Base-by-base conservation (phyloP, 1,140 invertebrate genomes). In the Lutraria rhynchaena region DNA sequence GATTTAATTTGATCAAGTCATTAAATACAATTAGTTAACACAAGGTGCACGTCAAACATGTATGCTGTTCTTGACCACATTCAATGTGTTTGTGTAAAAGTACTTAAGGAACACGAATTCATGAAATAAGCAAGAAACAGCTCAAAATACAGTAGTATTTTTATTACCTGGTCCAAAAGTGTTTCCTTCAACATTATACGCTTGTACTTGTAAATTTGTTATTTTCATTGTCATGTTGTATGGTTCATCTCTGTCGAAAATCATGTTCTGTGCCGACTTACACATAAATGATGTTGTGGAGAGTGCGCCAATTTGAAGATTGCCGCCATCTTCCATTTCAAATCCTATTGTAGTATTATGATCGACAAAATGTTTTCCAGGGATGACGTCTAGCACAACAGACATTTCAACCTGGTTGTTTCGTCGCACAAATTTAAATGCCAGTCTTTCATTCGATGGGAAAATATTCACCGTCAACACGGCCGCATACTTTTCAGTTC, bases 161-260 rank as follows among this genome's bases (percentile, higher is more conserved):
- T n/a, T n/a, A n/a, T 33, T 44, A 63, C 60, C 60, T 41, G 31
- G 7, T 37, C 60, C 37, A 33, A 35, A 63, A 17, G 0, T 22
- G 19, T n/a, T 35, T 17, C 37, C 22, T 24, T 41, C n/a, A 17
- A 63, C 44, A 22, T 63, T 44, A 22, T 63, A 63, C 4, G 60
- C 60, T 22, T 63, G 60, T 13, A 44, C 60, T 22, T 63, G 60
- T 17, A 63, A 35, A 24, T 63, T 63, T 37, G 60, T 63, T 22
- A 63, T 41, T 22, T 1, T 22, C 60, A 63, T 63, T 15, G 60
- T 63, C 60, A 63, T 63, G 1, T 33, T 37, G n/a, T 37, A 63
- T 7, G 33, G 33, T n/a, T 33, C 33, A 22, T 63, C 60, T 33
- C 37, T 33, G 29, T 63, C 44, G 22, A 63, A 63, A 7, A 63